Evolutionary conservation across 1,140 invertebrate genomes (phyloP).

Genomic region (Bacillus rossius): DNA sequence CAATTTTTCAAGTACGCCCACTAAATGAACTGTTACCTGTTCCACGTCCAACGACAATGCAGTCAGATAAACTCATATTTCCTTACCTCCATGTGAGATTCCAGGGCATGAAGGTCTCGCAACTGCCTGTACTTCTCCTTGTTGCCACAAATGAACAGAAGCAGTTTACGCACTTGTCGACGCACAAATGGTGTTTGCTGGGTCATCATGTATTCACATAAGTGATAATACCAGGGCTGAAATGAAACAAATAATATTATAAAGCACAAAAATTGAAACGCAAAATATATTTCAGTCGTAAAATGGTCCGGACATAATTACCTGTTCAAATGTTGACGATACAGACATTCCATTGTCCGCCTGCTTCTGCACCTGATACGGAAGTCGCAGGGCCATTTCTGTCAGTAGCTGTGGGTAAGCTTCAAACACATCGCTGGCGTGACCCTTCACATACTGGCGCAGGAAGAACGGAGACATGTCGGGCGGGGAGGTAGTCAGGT

Average conservation of each 20-base stretch:
- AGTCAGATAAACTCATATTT: no score
- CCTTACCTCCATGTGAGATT: slow-evolving; percentile 68
- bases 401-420: slow-evolving; percentile 89
- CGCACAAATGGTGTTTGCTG: slow-evolving; percentile 70
- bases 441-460: slow-evolving; percentile 86
- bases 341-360: slow-evolving; percentile 7
- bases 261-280: neutral
- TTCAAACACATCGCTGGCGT: slow-evolving; percentile 89
- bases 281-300: neutral
- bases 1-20: no score
- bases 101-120: slow-evolving; percentile 85
- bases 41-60: neutral
- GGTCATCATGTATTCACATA: slow-evolving; percentile 98
- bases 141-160: slow-evolving; percentile 90
- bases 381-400: slow-evolving; percentile 89
- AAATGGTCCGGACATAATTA: neutral
- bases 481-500: slow-evolving; percentile 70
- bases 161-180: slow-evolving; percentile 80
- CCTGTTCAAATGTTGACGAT: slow-evolving; percentile 6
- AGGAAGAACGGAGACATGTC: slow-evolving; percentile 96
- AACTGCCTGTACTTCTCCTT: slow-evolving; percentile 94
- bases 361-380: slow-evolving; percentile 74
- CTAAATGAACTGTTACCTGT: no score
- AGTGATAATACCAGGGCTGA: slow-evolving; percentile 64
- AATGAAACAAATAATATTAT: neutral